phyloP scores from a whole-genome alignment of 1,140 invertebrate species.

The Lethrus apterus region DNA sequence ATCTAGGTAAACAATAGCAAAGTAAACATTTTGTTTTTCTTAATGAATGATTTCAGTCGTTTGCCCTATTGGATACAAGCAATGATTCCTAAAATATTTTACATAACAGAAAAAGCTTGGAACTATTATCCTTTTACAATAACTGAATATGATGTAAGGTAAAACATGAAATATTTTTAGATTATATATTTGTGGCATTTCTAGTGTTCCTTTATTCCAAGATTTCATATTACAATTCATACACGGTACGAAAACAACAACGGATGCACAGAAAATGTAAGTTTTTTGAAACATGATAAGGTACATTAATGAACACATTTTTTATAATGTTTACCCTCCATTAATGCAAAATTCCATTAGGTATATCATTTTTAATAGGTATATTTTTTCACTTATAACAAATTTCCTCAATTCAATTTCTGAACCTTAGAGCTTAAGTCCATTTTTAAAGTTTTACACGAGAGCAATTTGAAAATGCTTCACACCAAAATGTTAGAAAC shows the following conservation, averaged over 20 bases:
- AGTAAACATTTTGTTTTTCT: slow-evolving; percentile 4
- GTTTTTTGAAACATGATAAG: slow-evolving; percentile 33
- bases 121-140: slow-evolving; percentile 92
- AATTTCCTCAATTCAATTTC: no score
- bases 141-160: slow-evolving; percentile 64
- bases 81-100: slow-evolving; percentile 82
- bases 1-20: slow-evolving; percentile 56
- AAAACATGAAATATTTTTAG: slow-evolving; percentile 58
- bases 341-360: slow-evolving; percentile 5
- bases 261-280: slow-evolving; percentile 84
- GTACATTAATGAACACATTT: no score
- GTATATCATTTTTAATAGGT: slow-evolving; percentile 6
- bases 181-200: slow-evolving; percentile 28
- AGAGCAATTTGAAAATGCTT: no score
- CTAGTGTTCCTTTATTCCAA: slow-evolving; percentile 88
- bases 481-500: no score
- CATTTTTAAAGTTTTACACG: no score
- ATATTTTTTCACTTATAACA: no score
- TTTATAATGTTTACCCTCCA: no score
- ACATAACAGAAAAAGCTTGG: slow-evolving; percentile 90
- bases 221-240: slow-evolving; percentile 79
- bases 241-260: slow-evolving; percentile 87
- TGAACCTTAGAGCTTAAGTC: no score
- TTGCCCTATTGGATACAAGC: slow-evolving; percentile 85
- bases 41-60: slow-evolving; percentile 52